Evolutionary conservation across 2,113 vertebrate species (phyloP), one percentile per base, ranked within the genome.

Genomic region (Upupa epops): DNA sequence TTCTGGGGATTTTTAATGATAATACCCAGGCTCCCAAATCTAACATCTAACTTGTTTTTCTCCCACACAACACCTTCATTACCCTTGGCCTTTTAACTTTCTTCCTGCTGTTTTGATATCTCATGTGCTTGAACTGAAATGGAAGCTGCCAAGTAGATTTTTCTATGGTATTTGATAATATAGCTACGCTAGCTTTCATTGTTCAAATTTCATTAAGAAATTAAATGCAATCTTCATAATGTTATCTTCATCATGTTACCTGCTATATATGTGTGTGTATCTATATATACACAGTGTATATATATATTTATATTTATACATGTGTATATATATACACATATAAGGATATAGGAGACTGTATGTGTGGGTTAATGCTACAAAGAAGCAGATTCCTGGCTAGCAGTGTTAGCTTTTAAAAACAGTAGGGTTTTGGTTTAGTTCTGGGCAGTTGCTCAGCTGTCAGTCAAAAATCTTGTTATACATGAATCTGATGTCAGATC

Each of bases 381-480:
- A 96, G 83, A 93, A 96, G 49, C 90, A 95, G 74, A 92, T 90
- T 86, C 85, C 63, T 87, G 80, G 49, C 63, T 92, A 59, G 42
- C 31, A 88, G 75, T 29, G 14, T 89, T 72, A 88, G 63, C 37
- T 96, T 96, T 96, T 83, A 94, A 95, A 88, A 96, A 90, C 83
- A 93, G 42, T 81, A 29, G 26, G 54, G 63, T 91, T 96, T 96
- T 94, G 21, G 28, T 84, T 95, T 90, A 54, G 59, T 96, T 96
- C 83, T 92, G 89, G 94, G 70, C 48, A 95, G 94, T 88, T 95
- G 87, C 72, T 96, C 86, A 92, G 51, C 86, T 97, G 95, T 93
- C 96, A 97, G 17, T 97, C 96, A 97, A 90, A 95, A 77, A 64
- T 77, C 93, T 96, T 97, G 76, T 85, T 91, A 86, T 90, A 94